Percentiles rank a stretch among this genome's conserved stretches.
Evolutionary conservation across 23 tunicate genomes (phyloP).

Genomic region (Phallusia fumigata): DNA sequence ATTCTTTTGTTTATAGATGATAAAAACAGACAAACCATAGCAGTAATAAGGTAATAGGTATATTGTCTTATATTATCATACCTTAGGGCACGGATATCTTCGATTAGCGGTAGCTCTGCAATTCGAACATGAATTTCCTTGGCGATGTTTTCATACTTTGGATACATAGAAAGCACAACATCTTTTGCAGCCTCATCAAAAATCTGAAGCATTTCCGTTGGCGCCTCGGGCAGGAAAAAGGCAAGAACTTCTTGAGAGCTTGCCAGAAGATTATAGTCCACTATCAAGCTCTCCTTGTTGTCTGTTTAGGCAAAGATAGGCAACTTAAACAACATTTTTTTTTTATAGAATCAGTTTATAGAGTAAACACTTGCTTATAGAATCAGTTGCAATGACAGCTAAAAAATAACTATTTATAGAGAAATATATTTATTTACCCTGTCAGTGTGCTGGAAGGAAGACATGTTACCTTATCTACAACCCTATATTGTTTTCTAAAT

Average conservation of each 20-base stretch:
- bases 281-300: constrained; percentile 94
- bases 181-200: constrained; percentile 95
- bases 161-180: constrained; percentile 87
- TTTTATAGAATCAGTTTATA: too few species aligned
- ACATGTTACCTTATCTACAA: too few species aligned
- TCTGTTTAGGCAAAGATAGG: constrained; percentile 41
- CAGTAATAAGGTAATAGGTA: too few species aligned
- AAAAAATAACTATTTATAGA: too few species aligned
- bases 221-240: constrained; percentile 97
- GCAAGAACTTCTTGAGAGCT: constrained; percentile 88
- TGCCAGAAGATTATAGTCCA: constrained; percentile 82
- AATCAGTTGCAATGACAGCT: too few species aligned
- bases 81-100: constrained; percentile 94
- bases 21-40: too few species aligned
- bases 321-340: too few species aligned
- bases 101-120: constrained; percentile 80
- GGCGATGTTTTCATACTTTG: constrained; percentile 92
- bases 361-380: too few species aligned
- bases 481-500: not conserved
- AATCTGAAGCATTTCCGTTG: constrained; percentile 84
- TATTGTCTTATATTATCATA: too few species aligned
- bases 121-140: constrained; percentile 96
- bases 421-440: too few species aligned
- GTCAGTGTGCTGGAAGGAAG: too few species aligned
- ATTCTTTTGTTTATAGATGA: too few species aligned